A percentile compares a stretch with the other conserved stretches of the same genome.
Evolutionary conservation across 2,113 vertebrate species (phyloP).

Genomic region (Tragelaphus scriptus): DNA sequence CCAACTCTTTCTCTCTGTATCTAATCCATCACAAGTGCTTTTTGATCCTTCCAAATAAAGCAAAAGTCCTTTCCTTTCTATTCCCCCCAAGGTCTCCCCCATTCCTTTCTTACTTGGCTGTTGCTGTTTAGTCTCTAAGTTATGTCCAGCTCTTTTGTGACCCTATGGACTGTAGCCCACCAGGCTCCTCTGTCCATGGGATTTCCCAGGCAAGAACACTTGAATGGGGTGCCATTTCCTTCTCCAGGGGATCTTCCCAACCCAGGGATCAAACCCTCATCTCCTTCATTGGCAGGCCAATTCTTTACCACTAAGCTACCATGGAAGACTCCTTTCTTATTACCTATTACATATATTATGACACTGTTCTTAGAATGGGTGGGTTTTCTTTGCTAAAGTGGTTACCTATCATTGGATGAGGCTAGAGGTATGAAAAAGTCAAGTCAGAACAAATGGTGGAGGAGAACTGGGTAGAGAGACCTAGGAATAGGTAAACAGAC

Average conservation of each 20-base stretch:
- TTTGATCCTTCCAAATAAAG: not conserved
- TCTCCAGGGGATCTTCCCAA: not conserved
- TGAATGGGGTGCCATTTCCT: not conserved
- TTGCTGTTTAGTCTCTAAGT: not conserved
- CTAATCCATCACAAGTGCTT: not conserved
- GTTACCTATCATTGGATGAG: not conserved
- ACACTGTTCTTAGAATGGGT: not conserved
- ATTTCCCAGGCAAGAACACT: not conserved
- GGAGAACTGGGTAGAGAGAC: not conserved
- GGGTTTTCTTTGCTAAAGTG: not conserved
- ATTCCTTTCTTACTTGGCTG: not conserved
- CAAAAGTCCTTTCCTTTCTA: not conserved
- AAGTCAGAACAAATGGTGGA: not conserved
- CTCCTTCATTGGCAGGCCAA: not conserved
- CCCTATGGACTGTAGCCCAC: not conserved
- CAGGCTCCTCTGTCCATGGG: not conserved
- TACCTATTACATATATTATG: not conserved
- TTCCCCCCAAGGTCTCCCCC: not conserved
- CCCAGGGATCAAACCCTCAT: not conserved
- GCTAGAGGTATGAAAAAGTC: not conserved
- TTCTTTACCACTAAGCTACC: not conserved
- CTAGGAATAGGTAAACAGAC: not conserved
- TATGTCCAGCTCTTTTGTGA: not conserved
- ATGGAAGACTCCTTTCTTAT: not conserved
- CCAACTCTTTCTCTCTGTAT: not conserved